Evolutionary conservation across 30 jellyfish, hydroid and myxozoan species (phyloP), one percentile per base, ranked within the genome.

Genomic region (Calvadosia cruxmelitensis): DNA sequence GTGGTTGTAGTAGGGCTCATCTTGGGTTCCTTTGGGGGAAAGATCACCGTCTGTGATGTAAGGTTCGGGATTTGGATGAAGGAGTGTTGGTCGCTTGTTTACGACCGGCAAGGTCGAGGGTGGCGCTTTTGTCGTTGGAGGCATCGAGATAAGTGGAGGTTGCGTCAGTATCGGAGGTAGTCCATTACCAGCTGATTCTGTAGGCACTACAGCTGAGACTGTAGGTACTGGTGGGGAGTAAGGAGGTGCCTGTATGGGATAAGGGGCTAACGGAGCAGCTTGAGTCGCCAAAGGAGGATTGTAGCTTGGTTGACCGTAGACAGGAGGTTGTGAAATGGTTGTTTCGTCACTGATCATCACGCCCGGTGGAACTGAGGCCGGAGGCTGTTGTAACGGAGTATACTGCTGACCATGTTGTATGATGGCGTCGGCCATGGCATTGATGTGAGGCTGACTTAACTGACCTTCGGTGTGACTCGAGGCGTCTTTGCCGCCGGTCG

Each of bases 391-490:
- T 5, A 20, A 5, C 10, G 57, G 57, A 42, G 10, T 5, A 5
- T 10, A 20, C 20, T 10, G 57, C 10, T 20, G 57, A 36, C 83
- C 88, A 26, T 68, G 82, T 33, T 64, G 51, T 29, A 82, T 74
- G 29, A 64, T 82, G 3, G 94, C 80, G 34, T 82, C 61, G 30
- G 94, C 86, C 7, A 82, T 65, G 0, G 88, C 94, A 53, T 74
- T 82, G 15, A 74, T 74, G 16, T 29, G 50, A 24, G 94, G 94
- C 66, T 67, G 73, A 24, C 69, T 76, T 23, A 82, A 25, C 33
- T 82, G 94, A 0, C 82, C 84, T 63, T 82, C 87, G 2, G 84
- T 74, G 70, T 82, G 73, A 25, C 94, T 82, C 26, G 86, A 73
- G 1, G 87, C 70, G 30, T 73, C 83, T 25, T 71, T 16, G 85